Evolutionary conservation across 2,797 vertebrate species (phyloP), one percentile per base, ranked within the genome.

Genomic region (Diplodus puntazzo): DNA sequence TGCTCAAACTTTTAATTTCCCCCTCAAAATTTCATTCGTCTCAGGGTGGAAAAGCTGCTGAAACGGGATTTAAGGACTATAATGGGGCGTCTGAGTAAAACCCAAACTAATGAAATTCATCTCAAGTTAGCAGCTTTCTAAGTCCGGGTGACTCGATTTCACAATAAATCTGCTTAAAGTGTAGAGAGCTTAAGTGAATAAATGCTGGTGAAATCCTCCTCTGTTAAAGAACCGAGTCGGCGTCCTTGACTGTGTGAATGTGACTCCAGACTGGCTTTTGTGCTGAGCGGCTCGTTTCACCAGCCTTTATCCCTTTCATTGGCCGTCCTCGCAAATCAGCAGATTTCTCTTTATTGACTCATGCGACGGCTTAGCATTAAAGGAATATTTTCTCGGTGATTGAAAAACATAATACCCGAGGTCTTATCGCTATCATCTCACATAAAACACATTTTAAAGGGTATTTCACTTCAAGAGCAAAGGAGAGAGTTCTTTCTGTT

Each of bases 231-330:
- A 74, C 12, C 46, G 13, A 68, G 69, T 55, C 3, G 60, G 11
- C 69, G 87, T 88, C 86, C 88, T 89, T 89, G 86, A 84, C 82
- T 48, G 64, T 75, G 81, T 42, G 63, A 77, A 75, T 84, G 86
- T 84, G 84, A 86, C 83, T 86, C 71, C 5, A 34, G 1, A 25
- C 68, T 66, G 30, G 77, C 67, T 84, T 87, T 86, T 87, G 48
- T 88, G 87, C 80, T 69, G 85, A 86, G 73, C 62, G 11, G 73
- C 69, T 84, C 60, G 63, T 84, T 88, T 85, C 79, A 46, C 25
- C 52, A 77, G 77, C 80, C 45, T 79, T 82, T 52, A 74, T 85
- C 75, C 59, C 43, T 64, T 77, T 85, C 61, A 75, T 50, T n/a
- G 25, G 30, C 69, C 17, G 0, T 66, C 67, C 66, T 73, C 69